phyloP scores from a whole-genome alignment of 2,113 vertebrate species.

The Eonycteris spelaea region DNA sequence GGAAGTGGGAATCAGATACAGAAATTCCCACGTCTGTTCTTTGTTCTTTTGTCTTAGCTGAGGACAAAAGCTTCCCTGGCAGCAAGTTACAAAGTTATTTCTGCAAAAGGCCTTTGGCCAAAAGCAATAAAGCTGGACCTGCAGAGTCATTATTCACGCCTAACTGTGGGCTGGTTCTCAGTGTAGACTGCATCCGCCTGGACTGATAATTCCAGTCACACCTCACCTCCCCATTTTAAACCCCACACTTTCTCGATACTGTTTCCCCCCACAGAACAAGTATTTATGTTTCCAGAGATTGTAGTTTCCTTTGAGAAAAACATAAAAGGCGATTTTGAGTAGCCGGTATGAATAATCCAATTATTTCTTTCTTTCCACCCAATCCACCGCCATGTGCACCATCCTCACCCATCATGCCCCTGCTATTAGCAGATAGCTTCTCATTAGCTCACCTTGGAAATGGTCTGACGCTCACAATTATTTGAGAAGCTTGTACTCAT shows the following conservation, averaged over 20 bases:
- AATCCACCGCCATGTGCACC: not conserved
- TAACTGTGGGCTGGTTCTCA: slow-evolving; percentile 39
- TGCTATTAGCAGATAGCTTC: slow-evolving; percentile 54
- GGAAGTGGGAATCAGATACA: slow-evolving; percentile 18
- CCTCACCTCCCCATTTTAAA: not conserved
- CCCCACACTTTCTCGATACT: not conserved
- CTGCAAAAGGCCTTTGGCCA: slow-evolving; percentile 69
- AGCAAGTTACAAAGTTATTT: slow-evolving; percentile 64
- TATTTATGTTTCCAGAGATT: slow-evolving; percentile 37
- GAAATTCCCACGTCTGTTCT: slow-evolving; percentile 66
- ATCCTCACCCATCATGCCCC: slow-evolving; percentile 8
- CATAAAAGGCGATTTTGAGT: slow-evolving; percentile 31
- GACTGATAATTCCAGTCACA: not conserved
- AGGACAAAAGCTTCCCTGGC: slow-evolving; percentile 53
- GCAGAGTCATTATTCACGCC: slow-evolving; percentile 58
- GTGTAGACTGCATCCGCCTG: not conserved
- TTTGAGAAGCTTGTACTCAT: slow-evolving; percentile 46
- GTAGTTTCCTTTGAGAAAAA: slow-evolving; percentile 19
- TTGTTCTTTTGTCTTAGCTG: slow-evolving; percentile 59
- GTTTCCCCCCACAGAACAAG: not conserved
- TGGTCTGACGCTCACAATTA: slow-evolving; percentile 53
- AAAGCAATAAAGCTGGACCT: slow-evolving; percentile 64
- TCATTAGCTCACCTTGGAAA: slow-evolving; percentile 70
- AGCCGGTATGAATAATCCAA: slow-evolving; percentile 49
- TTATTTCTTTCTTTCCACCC: not conserved